Evolutionary conservation across 2,888 invertebrate species (phyloP).

Genomic region (Erpobdella octoculata): DNA sequence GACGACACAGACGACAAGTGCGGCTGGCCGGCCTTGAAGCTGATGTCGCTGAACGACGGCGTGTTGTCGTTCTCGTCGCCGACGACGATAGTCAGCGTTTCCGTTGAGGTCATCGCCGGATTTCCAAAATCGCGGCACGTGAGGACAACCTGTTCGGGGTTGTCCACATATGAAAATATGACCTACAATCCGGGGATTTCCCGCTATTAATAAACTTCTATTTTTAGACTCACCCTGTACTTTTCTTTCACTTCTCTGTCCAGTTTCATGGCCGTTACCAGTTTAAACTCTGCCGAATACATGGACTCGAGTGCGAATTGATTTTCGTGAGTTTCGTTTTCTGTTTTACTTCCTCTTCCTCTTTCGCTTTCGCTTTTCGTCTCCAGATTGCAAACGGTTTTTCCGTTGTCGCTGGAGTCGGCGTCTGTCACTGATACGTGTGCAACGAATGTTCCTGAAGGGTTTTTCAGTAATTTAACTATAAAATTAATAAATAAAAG

Average conservation of each 20-base stretch:
- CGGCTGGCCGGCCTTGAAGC: neutral
- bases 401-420: slow-evolving; percentile 75
- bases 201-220: too few species aligned
- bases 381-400: slow-evolving; percentile 44
- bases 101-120: neutral
- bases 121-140: neutral
- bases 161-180: too few species aligned
- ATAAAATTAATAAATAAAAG: too few species aligned
- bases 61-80: slow-evolving; percentile 12
- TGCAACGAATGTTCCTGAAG: slow-evolving; percentile 61
- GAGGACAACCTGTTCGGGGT: neutral
- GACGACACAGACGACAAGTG: neutral
- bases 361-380: too few species aligned
- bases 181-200: too few species aligned
- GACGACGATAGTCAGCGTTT: neutral
- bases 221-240: neutral
- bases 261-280: neutral
- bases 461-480: neutral
- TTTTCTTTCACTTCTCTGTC: neutral
- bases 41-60: neutral
- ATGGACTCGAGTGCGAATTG: neutral
- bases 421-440: slow-evolving; percentile 76
- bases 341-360: too few species aligned
- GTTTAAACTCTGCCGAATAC: slow-evolving; percentile 5
- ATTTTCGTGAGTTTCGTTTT: neutral